Percentiles rank a stretch among this genome's conserved stretches.
phyloP scores from a whole-genome alignment of 2,888 invertebrate genomes.

The Epinotia bilunana region DNA sequence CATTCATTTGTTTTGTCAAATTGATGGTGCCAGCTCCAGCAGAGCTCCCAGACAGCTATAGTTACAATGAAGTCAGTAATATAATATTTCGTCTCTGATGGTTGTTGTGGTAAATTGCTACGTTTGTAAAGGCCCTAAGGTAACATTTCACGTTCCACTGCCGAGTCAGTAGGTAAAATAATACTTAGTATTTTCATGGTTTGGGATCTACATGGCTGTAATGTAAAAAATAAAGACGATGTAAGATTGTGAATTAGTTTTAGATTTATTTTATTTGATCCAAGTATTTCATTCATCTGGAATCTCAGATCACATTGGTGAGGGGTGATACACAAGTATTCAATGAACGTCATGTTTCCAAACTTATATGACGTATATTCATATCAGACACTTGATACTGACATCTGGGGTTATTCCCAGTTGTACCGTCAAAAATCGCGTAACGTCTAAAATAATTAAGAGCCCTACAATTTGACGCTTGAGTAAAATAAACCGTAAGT shows the following conservation, averaged over 20 bases:
- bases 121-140: background rate
- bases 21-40: too few relatives aligned
- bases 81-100: background rate
- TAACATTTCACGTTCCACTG: background rate
- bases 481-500: background rate
- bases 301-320: slow-evolving; percentile 29
- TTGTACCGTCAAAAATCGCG: background rate
- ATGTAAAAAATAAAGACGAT: slow-evolving; percentile 8
- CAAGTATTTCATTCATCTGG: slow-evolving; percentile 23
- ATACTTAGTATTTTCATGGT: background rate
- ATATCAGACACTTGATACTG: slow-evolving; percentile 11
- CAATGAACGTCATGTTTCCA: background rate
- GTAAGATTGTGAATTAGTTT: slow-evolving; percentile 9
- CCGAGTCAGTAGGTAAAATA: background rate
- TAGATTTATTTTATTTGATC: slow-evolving; percentile 27
- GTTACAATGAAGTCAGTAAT: background rate
- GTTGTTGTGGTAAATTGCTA: background rate
- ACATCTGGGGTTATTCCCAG: background rate
- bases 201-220: slow-evolving; percentile 16
- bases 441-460: background rate
- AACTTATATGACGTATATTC: slow-evolving; percentile 17
- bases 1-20: too few relatives aligned
- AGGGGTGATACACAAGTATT: slow-evolving; percentile 19
- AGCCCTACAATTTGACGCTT: background rate
- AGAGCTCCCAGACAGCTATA: too few relatives aligned